Percentiles rank a stretch among this genome's conserved stretches.
Conservation (phyloP, 53 echinoderm and acorn worm genomes). For the Arbacia lixula region DNA sequence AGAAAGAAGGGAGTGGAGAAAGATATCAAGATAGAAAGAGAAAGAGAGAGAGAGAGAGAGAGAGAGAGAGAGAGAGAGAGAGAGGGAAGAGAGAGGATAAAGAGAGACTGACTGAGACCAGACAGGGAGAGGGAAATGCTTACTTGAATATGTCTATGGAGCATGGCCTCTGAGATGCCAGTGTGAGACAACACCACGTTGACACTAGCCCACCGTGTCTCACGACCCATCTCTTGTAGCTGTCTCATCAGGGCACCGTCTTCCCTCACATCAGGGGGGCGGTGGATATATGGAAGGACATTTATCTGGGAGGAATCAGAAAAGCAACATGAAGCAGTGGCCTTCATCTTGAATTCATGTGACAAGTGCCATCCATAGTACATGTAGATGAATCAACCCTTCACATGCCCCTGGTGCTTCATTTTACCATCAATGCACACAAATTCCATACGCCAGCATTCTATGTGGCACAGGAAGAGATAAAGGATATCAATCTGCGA, state of each 20-base stretch:
- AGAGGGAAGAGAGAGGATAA: background rate
- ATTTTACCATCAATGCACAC: no score
- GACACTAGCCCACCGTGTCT: constrained; percentile 23
- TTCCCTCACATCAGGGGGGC: constrained; percentile 21
- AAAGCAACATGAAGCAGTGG: no score
- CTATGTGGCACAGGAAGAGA: no score
- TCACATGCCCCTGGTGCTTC: no score
- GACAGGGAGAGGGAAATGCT: background rate
- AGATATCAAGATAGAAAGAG: background rate
- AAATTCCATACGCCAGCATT: no score
- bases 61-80: background rate
- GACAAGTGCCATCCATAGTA: no score
- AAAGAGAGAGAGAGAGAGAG: background rate
- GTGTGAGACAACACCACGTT: constrained; percentile 73
- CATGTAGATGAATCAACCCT: no score
- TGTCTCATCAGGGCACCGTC: background rate
- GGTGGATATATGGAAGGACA: constrained; percentile 35
- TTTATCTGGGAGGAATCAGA: constrained; percentile 33
- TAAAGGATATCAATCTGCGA: no score
- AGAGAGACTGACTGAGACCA: background rate
- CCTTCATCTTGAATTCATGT: no score
- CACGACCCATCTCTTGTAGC: constrained; percentile 7
- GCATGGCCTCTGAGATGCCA: constrained; percentile 72
- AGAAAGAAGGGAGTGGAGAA: no score
- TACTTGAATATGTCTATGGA: constrained; percentile 90